These are phyloP conservation scores for Ammospiza nelsoni DNA, from an alignment of 2,113 vertebrate genomes.

Conservation along the genomic window DNA sequence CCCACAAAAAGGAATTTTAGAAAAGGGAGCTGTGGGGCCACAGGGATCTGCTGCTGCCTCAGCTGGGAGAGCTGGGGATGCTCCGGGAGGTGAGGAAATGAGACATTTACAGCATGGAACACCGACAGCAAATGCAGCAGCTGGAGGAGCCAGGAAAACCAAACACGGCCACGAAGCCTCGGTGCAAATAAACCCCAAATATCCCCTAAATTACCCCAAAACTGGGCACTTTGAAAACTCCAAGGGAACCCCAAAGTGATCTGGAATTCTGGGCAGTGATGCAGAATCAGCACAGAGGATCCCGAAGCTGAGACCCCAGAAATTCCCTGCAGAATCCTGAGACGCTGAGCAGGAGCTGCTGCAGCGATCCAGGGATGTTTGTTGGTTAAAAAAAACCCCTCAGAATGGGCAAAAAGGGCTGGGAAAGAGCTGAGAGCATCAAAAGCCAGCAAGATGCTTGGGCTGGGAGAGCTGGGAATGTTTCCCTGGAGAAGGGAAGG, in stretches of 20 bases:
- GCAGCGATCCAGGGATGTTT: rapidly evolving
- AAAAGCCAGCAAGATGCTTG: background rate
- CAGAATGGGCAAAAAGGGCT: background rate
- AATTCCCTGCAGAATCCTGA: background rate
- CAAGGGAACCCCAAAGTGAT: background rate
- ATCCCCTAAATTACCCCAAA: background rate
- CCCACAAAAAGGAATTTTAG: background rate
- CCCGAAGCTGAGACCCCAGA: rapidly evolving
- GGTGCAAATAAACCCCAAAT: background rate
- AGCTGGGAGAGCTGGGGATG: background rate
- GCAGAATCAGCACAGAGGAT: background rate
- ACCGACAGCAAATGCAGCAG: background rate
- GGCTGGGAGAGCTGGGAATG: background rate
- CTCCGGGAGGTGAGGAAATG: background rate
- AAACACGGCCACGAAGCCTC: background rate
- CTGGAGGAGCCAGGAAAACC: background rate
- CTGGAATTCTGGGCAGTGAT: background rate
- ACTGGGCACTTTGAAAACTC: no score
- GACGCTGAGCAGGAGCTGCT: background rate
- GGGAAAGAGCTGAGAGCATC: background rate
- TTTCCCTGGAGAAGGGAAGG: no score
- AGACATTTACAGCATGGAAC: background rate
- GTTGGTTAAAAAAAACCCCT: background rate
- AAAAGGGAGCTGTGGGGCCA: background rate
- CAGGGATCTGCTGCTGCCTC: background rate